These are phyloP conservation scores for Bombus cullumanus DNA, from an alignment of 1,140 invertebrate genomes.

Conservation along the genomic window DNA sequence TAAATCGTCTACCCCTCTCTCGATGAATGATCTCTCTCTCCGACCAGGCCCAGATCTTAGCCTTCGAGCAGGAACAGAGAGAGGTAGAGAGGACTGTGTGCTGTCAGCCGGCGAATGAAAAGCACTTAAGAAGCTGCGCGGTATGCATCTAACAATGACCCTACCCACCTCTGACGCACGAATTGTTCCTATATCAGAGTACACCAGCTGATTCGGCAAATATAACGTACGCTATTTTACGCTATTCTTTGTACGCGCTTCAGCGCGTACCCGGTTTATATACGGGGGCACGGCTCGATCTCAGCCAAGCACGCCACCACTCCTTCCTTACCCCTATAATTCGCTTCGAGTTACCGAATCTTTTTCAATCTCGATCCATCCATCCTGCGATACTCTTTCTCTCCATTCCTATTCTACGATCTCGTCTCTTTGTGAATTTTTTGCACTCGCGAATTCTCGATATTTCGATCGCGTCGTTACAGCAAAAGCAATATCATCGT, in stretches of 20 bases:
- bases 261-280: conserved; percentile 14
- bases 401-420: neutral
- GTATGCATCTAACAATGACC: conserved; percentile 27
- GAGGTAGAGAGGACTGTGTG: neutral
- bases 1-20: conserved; percentile 17
- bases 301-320: neutral
- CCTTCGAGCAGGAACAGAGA: neutral
- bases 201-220: conserved; percentile 37
- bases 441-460: neutral
- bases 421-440: neutral
- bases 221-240: conserved; percentile 19
- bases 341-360: conserved; percentile 22
- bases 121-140: conserved; percentile 27
- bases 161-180: conserved; percentile 34
- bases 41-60: neutral
- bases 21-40: conserved; percentile 19
- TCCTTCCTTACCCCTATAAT: conserved; percentile 12
- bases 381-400: neutral
- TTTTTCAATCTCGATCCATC: neutral
- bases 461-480: neutral
- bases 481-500: neutral
- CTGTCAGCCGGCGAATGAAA: conserved; percentile 31
- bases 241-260: conserved; percentile 33
- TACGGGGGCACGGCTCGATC: neutral
- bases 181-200: conserved; percentile 38